These are phyloP conservation scores for Malachius bipustulatus DNA, from an alignment of 2,888 invertebrate species.

Conservation along the genomic window DNA sequence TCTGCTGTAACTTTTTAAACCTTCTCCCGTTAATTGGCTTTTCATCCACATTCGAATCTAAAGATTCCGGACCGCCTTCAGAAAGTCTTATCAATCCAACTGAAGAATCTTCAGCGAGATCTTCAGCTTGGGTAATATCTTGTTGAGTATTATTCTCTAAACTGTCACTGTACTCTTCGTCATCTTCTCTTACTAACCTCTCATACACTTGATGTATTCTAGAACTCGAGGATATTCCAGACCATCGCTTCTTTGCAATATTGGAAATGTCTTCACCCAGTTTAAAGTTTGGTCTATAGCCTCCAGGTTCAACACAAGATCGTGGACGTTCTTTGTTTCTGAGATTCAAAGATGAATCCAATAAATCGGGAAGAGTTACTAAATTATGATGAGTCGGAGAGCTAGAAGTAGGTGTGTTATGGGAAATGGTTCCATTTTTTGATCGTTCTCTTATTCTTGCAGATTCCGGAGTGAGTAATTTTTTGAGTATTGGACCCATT, in stretches of 20 bases:
- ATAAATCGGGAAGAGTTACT: neutral
- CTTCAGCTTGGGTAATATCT: neutral
- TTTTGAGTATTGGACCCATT: neutral
- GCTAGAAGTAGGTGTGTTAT: neutral
- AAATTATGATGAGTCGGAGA: neutral
- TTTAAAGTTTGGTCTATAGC: slow-evolving; percentile 30
- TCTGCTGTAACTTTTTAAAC: slow-evolving; percentile 63
- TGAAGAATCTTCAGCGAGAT: too few relatives aligned
- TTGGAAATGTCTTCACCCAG: slow-evolving; percentile 36
- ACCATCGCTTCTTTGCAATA: slow-evolving; percentile 55
- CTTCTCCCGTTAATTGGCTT: slow-evolving; percentile 47
- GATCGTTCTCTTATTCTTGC: neutral
- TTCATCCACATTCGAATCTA: slow-evolving; percentile 33
- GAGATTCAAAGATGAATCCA: slow-evolving; percentile 6
- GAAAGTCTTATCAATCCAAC: too few relatives aligned
- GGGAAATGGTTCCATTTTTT: neutral
- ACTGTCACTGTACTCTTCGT: slow-evolving; percentile 63
- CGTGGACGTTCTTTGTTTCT: slow-evolving; percentile 46
- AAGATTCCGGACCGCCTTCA: slow-evolving; percentile 31
- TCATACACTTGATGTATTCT: slow-evolving; percentile 64
- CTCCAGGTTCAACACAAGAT: slow-evolving; percentile 52
- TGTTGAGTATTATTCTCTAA: slow-evolving; percentile 41
- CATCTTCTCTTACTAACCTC: slow-evolving; percentile 52
- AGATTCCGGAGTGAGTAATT: slow-evolving; percentile 1
- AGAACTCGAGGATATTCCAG: slow-evolving; percentile 56